These are phyloP conservation scores for Semnornis frantzii DNA, from an alignment of 2,113 vertebrate genomes.

Conservation along the genomic window DNA sequence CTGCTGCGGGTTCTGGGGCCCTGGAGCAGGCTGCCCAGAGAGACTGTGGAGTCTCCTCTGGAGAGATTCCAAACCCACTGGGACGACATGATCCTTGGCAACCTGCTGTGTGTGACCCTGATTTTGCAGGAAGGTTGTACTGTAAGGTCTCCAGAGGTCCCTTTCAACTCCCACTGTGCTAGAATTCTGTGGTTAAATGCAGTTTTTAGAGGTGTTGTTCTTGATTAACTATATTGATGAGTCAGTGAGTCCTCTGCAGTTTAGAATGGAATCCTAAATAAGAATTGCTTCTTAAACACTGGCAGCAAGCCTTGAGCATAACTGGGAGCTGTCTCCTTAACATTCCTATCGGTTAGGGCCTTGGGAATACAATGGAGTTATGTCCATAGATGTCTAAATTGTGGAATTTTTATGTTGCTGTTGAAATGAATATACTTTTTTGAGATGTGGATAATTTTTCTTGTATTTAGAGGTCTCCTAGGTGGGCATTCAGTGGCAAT, in stretches of 20 bases:
- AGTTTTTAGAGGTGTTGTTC: background rate
- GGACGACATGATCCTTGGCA: too few relatives aligned
- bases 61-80: too few relatives aligned
- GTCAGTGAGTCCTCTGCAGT: background rate
- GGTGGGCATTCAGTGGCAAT: constrained; percentile 96
- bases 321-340: background rate
- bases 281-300: background rate
- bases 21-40: too few relatives aligned
- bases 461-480: constrained; percentile 86
- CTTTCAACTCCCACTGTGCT: background rate
- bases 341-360: background rate
- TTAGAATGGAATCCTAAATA: background rate
- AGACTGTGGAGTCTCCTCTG: too few relatives aligned
- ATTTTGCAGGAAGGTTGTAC: background rate
- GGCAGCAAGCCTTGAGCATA: background rate
- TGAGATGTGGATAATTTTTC: constrained; percentile 3
- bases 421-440: background rate
- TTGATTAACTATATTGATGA: background rate
- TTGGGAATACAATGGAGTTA: background rate
- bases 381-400: background rate
- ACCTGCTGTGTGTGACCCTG: background rate
- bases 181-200: background rate
- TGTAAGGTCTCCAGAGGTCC: background rate
- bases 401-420: background rate
- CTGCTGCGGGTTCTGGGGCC: too few relatives aligned